These are phyloP conservation scores for Augochlora pura DNA, from an alignment of 1,140 invertebrate species.

Conservation along the genomic window DNA sequence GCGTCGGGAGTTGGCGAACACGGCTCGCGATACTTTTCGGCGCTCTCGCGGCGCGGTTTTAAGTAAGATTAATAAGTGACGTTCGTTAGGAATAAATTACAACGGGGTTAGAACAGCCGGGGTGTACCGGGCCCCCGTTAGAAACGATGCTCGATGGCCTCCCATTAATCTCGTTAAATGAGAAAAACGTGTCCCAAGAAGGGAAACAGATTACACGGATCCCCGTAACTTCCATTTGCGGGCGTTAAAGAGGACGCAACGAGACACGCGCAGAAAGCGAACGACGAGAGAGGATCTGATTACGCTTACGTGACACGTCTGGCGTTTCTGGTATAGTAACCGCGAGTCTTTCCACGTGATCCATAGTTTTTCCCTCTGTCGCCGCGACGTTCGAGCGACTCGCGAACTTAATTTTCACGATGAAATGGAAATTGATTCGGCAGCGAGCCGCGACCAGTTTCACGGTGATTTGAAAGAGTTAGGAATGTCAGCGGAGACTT, in stretches of 20 bases:
- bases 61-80: constrained; percentile 13
- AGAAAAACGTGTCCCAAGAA: constrained; percentile 1
- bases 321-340: constrained; percentile 21
- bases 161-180: constrained; percentile 16
- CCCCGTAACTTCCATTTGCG: not conserved
- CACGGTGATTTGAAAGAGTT: not conserved
- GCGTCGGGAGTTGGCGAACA: not conserved
- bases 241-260: not conserved
- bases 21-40: not conserved
- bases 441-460: not conserved
- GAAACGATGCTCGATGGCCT: not conserved
- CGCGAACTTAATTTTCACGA: not conserved
- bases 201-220: constrained; percentile 19
- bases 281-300: constrained; percentile 11
- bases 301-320: constrained; percentile 32
- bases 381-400: not conserved
- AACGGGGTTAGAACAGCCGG: no score
- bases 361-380: no score
- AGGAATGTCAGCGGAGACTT: no score
- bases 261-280: no score
- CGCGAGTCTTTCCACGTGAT: not conserved
- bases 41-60: not conserved
- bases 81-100: not conserved
- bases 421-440: not conserved
- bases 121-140: not conserved